These are phyloP conservation scores for Mirounga angustirostris DNA, from an alignment of 2,113 vertebrate species.

Conservation along the genomic window DNA sequence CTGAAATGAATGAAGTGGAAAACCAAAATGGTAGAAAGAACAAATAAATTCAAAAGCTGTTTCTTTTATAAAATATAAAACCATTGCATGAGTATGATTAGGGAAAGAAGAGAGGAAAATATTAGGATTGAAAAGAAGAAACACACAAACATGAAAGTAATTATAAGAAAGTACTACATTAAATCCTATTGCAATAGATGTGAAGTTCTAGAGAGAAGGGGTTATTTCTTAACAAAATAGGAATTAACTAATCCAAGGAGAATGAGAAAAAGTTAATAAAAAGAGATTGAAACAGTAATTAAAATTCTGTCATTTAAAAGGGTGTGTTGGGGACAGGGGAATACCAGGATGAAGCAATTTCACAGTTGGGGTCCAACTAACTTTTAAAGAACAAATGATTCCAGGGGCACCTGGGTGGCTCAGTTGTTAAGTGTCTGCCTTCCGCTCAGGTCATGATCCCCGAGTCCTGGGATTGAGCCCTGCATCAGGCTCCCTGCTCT, in stretches of 20 bases:
- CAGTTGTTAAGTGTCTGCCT: too few species aligned
- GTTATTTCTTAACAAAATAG: not conserved
- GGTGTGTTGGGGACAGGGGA: not conserved
- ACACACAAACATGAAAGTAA: not conserved
- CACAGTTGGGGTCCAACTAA: not conserved
- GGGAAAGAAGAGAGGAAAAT: not conserved
- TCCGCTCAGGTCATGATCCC: too few species aligned
- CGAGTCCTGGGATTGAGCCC: too few species aligned
- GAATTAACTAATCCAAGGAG: not conserved
- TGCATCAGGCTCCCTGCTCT: too few species aligned
- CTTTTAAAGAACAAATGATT: not conserved
- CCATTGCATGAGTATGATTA: not conserved
- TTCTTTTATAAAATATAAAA: not conserved
- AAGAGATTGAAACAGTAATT: not conserved
- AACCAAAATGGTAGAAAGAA: not conserved
- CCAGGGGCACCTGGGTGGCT: too few species aligned
- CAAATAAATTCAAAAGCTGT: not conserved
- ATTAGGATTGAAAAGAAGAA: not conserved
- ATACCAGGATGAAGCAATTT: constrained; percentile 24
- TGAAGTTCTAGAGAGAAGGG: not conserved
- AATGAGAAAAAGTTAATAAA: not conserved
- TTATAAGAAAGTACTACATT: not conserved
- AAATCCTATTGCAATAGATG: not conserved
- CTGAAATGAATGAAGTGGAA: not conserved
- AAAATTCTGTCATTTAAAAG: constrained; percentile 27